Base-by-base conservation (phyloP, 2,888 invertebrate genomes). In the Pheosia gnoma region DNA sequence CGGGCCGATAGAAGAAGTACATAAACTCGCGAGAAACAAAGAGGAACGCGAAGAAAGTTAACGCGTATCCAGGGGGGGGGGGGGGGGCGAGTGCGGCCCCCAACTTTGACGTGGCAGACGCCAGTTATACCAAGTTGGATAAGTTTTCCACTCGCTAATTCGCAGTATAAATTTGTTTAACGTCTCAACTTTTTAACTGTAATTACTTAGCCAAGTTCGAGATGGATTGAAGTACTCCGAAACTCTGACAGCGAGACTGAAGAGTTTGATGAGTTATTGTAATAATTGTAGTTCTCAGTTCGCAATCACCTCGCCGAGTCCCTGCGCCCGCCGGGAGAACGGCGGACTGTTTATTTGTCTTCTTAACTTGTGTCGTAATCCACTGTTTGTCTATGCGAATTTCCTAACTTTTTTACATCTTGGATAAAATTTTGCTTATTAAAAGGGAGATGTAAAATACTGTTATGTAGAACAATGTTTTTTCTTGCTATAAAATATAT, bases 151-250 rank as follows among this genome's bases (percentile, higher is more conserved):
- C 89, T 91, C 88, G 84, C 90, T 93, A 91, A 93, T 93, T 91
- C 88, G 81, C 82, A 90, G 89, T 91, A 92, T 93, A 93, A 93
- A 93, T 93, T 93, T 92, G 91, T 91, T 92, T 92, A 91, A 93
- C 90, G 92, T 91, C 89, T 85, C 85, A 91, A 93, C 92, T 93
- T 93, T 91, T 92, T 89, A 92, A 90, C 91, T 88, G 88, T 91
- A 91, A 93, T 92, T 91, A 91, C 90, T 86, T 83, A 84, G 83
- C 79, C 79, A 88, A 91, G 82, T 91, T 88, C 80, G 75, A 81
- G 84, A 91, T 89, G 86, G 86, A 91, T 90, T 88, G 85, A 84
- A 89, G 86, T 83, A 83, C 86, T 87, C 83, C 65, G 68, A 72
- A 83, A 87, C 82, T 87, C 77, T 81, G 85, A 82, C 84, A 79